Percentiles rank a stretch among this genome's conserved stretches.
phyloP scores from a whole-genome alignment of 2,113 vertebrate species.

The Porphyrio hochstetteri region DNA sequence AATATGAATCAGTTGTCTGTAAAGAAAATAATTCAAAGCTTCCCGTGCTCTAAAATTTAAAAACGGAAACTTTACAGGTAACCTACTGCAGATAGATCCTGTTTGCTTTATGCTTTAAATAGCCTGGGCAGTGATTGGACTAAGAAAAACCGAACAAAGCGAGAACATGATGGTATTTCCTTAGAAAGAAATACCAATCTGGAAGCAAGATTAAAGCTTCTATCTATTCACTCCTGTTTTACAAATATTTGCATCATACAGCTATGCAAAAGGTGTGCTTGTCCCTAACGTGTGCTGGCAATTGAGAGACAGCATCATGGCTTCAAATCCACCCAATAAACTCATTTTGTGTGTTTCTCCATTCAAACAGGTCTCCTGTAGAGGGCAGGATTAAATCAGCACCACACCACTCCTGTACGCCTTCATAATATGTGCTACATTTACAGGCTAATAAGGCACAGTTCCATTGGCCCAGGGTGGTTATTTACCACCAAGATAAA shows the following conservation, averaged over 20 bases:
- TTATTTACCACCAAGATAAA: not conserved
- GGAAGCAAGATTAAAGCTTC: not conserved
- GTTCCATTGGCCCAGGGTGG: not conserved
- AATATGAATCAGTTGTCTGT: not conserved
- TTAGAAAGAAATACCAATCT: not conserved
- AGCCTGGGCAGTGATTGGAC: not conserved
- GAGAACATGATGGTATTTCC: not conserved
- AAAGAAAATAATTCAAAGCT: not conserved
- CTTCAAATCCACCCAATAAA: not conserved
- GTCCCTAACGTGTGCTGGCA: not conserved
- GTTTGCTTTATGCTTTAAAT: not conserved
- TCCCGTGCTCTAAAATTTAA: not conserved
- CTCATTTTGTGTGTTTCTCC: not conserved
- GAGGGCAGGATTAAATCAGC: constrained; percentile 8
- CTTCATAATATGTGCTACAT: accelerated
- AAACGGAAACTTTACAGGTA: not conserved
- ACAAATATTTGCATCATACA: not conserved
- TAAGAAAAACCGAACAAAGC: not conserved
- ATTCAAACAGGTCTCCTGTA: not conserved
- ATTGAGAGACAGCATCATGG: accelerated
- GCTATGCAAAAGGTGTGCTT: not conserved
- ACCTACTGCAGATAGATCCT: not conserved
- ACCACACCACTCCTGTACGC: accelerated
- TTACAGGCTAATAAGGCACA: not conserved
- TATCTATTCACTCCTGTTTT: not conserved